These are phyloP conservation scores for Caranx melampygus DNA, from an alignment of 2,113 vertebrate species.

Conservation along the genomic window DNA sequence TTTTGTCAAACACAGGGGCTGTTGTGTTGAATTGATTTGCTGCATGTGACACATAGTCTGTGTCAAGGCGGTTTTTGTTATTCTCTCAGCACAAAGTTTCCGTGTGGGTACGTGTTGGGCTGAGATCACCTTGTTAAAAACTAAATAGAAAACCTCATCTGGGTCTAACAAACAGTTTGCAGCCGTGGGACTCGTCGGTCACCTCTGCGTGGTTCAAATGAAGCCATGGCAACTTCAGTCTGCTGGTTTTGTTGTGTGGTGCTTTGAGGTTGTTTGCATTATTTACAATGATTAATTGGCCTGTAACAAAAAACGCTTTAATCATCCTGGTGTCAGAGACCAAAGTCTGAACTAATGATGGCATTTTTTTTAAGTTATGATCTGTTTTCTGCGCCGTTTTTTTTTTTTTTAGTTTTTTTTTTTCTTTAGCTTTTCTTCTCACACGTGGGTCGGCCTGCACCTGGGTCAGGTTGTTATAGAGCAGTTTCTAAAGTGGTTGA, in stretches of 20 bases:
- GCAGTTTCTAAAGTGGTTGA: background rate
- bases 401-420: no score
- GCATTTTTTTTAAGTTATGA: background rate
- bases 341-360: background rate
- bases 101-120: background rate
- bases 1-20: background rate
- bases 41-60: background rate
- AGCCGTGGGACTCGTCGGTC: background rate
- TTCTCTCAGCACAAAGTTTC: background rate
- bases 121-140: background rate
- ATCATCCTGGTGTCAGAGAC: background rate
- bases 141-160: background rate
- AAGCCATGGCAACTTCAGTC: background rate
- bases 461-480: background rate
- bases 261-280: background rate
- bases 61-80: background rate
- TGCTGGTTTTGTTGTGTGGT: background rate
- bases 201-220: background rate
- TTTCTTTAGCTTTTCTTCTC: background rate
- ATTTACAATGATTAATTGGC: background rate
- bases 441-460: background rate
- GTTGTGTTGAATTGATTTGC: background rate
- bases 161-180: background rate
- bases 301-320: background rate
- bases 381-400: background rate